Base-by-base conservation (phyloP, 2,888 invertebrate species). In the Hartigia nigra region DNA sequence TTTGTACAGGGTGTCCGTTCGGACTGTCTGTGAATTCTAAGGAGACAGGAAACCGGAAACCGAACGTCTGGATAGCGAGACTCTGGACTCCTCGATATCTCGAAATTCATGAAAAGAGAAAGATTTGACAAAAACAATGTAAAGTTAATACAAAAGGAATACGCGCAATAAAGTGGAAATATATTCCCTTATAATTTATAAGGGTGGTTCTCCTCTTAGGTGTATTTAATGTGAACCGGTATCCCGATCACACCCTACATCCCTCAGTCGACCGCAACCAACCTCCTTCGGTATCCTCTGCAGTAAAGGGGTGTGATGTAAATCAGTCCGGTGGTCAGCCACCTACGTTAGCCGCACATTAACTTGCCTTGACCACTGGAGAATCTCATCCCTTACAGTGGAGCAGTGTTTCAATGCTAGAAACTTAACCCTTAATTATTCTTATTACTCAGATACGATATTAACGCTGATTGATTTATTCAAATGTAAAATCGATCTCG, bases 261-360 rank as follows among this genome's bases (percentile, higher is more conserved):
- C 88, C 87, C 88, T 90, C 88, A 88, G 87, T 84, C 84, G 87
- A 91, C 91, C 90, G 79, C 90, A 88, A 87, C 83, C 84, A 81
- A 82, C 84, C 78, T 80, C 77, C 84, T 79, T 78, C n/a, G 80
- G 78, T 81, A 82, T 77, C 81, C 85, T 81, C 83, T 82, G 84
- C 84, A 85, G 88, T 86, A 85, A 88, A 88, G 88, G 87, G 88
- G 87, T 89, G 87, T 86, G 88, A 90, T 91, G 91, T 91, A 91
- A 91, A 91, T 91, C 91, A 90, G 91, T 88, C 90, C 86, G 84
- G 89, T 87, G 90, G 90, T 89, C 90, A 87, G 88, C 87, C 90
- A 84, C 88, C 85, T 86, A 84, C 84, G 85, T 85, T 82, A 83
- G 87, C 91, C 90, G 88, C 89, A 90, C 91, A 91, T 91, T 90